Conservation (phyloP, 2,113 vertebrate species). For the Notarius quadriscutis region DNA sequence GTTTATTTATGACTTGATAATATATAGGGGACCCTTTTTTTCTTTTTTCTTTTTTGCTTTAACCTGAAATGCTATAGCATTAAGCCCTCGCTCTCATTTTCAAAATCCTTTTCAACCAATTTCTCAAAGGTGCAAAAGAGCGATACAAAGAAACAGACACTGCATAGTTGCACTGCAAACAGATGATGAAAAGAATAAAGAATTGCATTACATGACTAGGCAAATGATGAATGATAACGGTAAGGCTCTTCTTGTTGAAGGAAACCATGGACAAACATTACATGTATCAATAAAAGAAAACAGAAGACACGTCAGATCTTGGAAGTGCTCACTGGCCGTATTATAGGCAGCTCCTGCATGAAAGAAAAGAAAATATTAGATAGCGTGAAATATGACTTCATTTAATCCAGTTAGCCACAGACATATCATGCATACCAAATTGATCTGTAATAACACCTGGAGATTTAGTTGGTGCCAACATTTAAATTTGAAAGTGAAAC, state of each 20-base stretch:
- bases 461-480: not conserved
- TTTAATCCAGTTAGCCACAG: not conserved
- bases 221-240: not conserved
- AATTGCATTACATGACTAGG: constrained; percentile 8
- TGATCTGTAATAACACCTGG: not conserved
- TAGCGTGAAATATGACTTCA: not conserved
- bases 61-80: not conserved
- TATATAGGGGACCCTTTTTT: not conserved
- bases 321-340: constrained; percentile 12
- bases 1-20: not conserved
- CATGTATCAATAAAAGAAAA: constrained; percentile 6
- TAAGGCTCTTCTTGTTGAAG: not conserved
- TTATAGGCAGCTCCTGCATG: constrained; percentile 24
- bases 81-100: not conserved
- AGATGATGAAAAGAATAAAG: not conserved
- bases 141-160: constrained; percentile 24
- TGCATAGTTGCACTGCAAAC: constrained; percentile 23
- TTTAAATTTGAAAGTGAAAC: constrained; percentile 9
- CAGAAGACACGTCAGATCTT: not conserved
- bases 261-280: not conserved
- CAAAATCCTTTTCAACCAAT: not conserved
- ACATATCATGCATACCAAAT: not conserved
- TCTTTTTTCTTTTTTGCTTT: constrained; percentile 3
- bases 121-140: constrained; percentile 17
- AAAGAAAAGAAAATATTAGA: constrained; percentile 25